Evolutionary conservation across 2,113 vertebrate species (phyloP).

Genomic region (Cricetomys ansorgei): DNA sequence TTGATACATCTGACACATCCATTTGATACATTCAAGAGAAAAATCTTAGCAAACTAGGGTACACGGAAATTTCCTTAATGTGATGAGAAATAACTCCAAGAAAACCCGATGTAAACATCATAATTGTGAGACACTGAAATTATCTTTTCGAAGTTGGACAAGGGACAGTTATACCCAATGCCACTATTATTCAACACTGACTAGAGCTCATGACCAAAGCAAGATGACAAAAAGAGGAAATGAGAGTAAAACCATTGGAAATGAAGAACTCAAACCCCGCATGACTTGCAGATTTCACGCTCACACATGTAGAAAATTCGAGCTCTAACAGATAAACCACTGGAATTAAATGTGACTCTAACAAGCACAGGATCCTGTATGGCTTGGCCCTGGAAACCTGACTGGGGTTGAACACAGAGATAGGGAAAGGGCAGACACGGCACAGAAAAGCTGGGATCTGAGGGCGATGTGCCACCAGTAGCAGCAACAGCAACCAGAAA

Average conservation of each 20-base stretch:
- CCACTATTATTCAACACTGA: neutral
- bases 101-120: neutral
- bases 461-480: neutral
- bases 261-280: neutral
- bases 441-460: neutral
- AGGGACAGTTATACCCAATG: neutral
- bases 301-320: neutral
- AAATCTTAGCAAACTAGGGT: neutral
- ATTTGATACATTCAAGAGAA: constrained; percentile 16
- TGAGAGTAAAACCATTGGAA: neutral
- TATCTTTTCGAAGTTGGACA: neutral
- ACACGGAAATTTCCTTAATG: neutral
- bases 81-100: neutral
- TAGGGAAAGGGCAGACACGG: neutral
- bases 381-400: neutral
- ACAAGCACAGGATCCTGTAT: neutral
- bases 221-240: constrained; percentile 3
- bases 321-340: neutral
- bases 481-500: neutral
- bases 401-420: neutral
- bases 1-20: neutral
- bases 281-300: neutral
- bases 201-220: neutral
- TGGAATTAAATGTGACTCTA: constrained; percentile 29
- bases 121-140: neutral